Base-by-base conservation (phyloP, 2,888 invertebrate genomes). In the Bedellia somnulentella region DNA sequence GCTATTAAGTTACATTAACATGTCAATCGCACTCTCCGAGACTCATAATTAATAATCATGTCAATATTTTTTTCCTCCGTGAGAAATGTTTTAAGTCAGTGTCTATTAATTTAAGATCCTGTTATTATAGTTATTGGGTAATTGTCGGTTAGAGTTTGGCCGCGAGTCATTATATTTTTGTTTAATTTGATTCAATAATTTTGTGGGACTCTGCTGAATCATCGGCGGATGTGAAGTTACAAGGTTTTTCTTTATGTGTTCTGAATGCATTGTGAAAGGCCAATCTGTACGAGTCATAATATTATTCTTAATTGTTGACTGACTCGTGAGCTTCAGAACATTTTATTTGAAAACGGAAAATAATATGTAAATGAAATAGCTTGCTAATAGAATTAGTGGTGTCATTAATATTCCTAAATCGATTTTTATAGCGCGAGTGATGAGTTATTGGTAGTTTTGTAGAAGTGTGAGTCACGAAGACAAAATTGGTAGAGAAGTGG, bases 31-130 rank as follows among this genome's bases (percentile, higher is more conserved):
- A 52, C 59, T 55, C 24, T 30, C 24, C 11, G 14, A 24, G 29
- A 24, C 29, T 41, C 46, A 50, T 57, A 66, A 66, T 66, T 67
- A 68, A 67, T 68, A 68, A 68, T 61, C 60, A 58, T 63, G 68
- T 70, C 68, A 66, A 62, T 21, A 15, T 29, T 29, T 27, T 25
- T 5, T 63, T 52, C 43, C 36, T 39, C 54, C 71, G 70, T 73
- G 71, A 71, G 71, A 73, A 70, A 62, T 59, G 57, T 63, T 57
- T 59, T 51, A 52, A 55, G 52, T 50, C 49, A 53, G 58, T 54
- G 60, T 61, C 59, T 64, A 62, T 63, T 66, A 66, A 66, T 70
- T 62, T 64, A 24, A 25, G 25, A 13, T 14, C 23, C n/a, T 15
- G 30, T 53, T 56, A 57, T 59, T 56, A 54, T 49, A 53, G 54